Conservation (phyloP, 2,888 invertebrate species). For the Syrista parreyssii region DNA sequence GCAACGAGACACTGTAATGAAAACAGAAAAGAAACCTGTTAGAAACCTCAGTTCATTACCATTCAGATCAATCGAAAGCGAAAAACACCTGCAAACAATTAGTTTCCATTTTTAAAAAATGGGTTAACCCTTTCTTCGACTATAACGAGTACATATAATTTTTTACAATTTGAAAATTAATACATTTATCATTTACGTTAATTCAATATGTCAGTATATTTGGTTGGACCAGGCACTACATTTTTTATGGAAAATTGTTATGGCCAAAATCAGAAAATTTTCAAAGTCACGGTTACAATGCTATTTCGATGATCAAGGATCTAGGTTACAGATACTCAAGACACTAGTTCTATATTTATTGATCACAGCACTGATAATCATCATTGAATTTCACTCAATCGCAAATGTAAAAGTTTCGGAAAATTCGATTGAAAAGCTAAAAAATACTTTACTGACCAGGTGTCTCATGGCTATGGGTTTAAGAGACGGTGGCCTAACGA, state of each 20-base stretch:
- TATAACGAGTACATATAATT: not conserved
- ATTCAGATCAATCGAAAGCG: not conserved
- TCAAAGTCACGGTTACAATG: not conserved
- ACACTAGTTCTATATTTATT: not conserved
- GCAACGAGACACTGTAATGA: slow-evolving; percentile 18
- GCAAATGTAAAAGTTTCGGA: not conserved
- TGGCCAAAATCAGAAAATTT: not conserved
- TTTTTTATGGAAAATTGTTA: not conserved
- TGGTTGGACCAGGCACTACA: not conserved
- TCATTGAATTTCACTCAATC: not conserved
- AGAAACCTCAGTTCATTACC: not conserved
- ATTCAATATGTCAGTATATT: not conserved
- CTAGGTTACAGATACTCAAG: not conserved
- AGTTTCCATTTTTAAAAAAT: not conserved
- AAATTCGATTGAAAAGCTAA: not conserved
- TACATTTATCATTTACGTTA: not conserved
- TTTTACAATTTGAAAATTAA: not conserved
- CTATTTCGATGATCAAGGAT: not conserved
- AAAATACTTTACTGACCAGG: slow-evolving; percentile 44
- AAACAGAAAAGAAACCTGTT: not conserved
- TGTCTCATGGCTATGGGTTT: slow-evolving; percentile 45
- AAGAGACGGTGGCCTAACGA: slow-evolving; percentile 29
- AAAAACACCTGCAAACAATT: not conserved
- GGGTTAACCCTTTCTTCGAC: not conserved
- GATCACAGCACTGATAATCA: not conserved